Conservation (phyloP, 2,888 invertebrate species). For the Pristionchus fissidentatus region DNA sequence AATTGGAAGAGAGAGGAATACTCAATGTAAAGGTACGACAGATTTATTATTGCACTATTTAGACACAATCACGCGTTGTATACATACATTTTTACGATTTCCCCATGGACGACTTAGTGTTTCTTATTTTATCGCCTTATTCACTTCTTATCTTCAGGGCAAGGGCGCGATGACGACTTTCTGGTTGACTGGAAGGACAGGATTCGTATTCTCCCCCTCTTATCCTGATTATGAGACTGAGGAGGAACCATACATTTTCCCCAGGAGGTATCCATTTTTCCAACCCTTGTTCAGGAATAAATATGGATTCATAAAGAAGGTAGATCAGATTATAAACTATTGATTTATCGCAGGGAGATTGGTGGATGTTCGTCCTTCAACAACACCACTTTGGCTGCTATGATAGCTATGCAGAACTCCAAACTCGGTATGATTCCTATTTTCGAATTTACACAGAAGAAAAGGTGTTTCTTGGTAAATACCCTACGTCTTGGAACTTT, state of each 20-base stretch:
- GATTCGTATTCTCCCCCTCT: constrained; percentile 60
- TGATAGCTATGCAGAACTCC: constrained; percentile 46
- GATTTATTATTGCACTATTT: background rate
- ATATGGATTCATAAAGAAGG: no score
- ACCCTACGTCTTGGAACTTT: no score
- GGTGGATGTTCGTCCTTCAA: constrained; percentile 4
- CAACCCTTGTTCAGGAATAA: background rate
- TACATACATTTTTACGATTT: background rate
- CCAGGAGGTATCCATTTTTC: constrained; percentile 52
- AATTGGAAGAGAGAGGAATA: constrained; percentile 70
- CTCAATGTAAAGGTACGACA: constrained; percentile 66
- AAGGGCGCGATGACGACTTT: constrained; percentile 75
- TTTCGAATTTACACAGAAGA: no score
- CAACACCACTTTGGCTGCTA: constrained; percentile 18
- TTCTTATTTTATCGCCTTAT: background rate
- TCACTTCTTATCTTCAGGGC: constrained; percentile 58
- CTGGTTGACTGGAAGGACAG: constrained; percentile 69
- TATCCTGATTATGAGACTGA: constrained; percentile 53
- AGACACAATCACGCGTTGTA: background rate
- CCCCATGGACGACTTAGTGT: no score
- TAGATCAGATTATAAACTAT: background rate
- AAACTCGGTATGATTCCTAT: constrained; percentile 40
- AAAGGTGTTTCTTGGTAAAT: no score
- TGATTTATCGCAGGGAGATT: constrained; percentile 23
- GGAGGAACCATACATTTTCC: constrained; percentile 64